A percentile compares a stretch with the other conserved stretches of the same genome.
These are phyloP conservation scores for Sceliomorpha sp. DNA, from an alignment of 2,888 invertebrate species.

Conservation along the genomic window DNA sequence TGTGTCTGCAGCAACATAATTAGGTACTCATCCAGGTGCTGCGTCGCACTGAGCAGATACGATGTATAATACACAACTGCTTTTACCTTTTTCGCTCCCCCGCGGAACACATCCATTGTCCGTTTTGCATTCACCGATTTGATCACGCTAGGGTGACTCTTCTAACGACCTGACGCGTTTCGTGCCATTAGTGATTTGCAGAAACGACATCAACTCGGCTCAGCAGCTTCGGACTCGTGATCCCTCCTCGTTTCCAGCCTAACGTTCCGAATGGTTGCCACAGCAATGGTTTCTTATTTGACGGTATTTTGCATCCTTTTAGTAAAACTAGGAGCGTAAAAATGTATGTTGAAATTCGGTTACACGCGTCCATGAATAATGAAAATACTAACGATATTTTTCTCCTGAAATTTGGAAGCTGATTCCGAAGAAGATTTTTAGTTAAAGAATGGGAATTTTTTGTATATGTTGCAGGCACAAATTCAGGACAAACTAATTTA, in stretches of 20 bases:
- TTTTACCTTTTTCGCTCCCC: slow-evolving; percentile 39
- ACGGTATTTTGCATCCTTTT: neutral
- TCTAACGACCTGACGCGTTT: slow-evolving; percentile 70
- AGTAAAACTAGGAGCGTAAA: no score
- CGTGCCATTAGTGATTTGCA: slow-evolving; percentile 69
- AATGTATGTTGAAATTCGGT: no score
- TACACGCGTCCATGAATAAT: no score
- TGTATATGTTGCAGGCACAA: no score
- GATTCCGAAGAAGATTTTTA: no score
- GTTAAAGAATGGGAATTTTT: no score
- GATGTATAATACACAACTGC: slow-evolving; percentile 12
- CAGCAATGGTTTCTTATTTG: neutral
- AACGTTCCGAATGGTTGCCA: slow-evolving; percentile 2
- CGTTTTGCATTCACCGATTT: slow-evolving; percentile 72
- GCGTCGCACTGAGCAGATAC: slow-evolving; percentile 37
- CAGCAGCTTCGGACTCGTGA: slow-evolving; percentile 11
- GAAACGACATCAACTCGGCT: slow-evolving; percentile 7
- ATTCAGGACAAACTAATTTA: no score
- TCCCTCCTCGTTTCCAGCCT: neutral
- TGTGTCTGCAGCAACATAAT: slow-evolving; percentile 51
- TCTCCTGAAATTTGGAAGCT: no score
- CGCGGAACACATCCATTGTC: slow-evolving; percentile 63
- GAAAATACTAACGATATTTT: no score
- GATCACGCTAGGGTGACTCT: slow-evolving; percentile 71
- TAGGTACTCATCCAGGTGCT: slow-evolving; percentile 64